phyloP scores from a whole-genome alignment of 2,888 invertebrate genomes.

The Gari tellinella region DNA sequence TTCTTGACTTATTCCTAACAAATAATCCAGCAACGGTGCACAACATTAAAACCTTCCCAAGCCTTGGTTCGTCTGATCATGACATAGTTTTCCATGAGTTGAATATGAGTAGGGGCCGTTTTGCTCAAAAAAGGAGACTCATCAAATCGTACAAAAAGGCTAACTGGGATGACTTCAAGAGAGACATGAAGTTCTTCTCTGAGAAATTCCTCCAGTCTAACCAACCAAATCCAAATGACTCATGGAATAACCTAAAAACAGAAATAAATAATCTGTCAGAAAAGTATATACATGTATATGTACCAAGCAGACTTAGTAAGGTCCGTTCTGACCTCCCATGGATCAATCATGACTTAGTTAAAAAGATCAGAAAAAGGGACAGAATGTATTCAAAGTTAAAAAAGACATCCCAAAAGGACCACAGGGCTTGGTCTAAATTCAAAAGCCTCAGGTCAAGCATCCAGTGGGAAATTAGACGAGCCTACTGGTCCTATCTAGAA shows the following conservation, averaged over 20 bases:
- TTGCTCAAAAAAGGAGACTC: background rate
- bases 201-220: conserved; percentile 2
- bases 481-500: no score
- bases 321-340: conserved; percentile 13
- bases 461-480: conserved; percentile 23
- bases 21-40: conserved; percentile 15
- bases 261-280: conserved; percentile 3
- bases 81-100: conserved; percentile 14
- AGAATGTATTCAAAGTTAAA: conserved; percentile 4
- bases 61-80: no score
- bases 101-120: background rate
- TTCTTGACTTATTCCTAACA: conserved; percentile 28
- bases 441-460: background rate
- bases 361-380: no score
- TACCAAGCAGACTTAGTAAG: conserved; percentile 4
- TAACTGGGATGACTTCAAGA: conserved; percentile 7
- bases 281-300: conserved; percentile 1
- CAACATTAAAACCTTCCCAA: conserved; percentile 9
- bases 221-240: conserved; percentile 4
- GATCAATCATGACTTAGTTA: background rate
- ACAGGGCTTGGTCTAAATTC: background rate
- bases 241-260: conserved; percentile 10
- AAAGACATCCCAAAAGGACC: no score
- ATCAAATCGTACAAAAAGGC: background rate
- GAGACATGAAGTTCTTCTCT: background rate